phyloP scores from a whole-genome alignment of 2,888 invertebrate species.

The Chymomyza procnemis region DNA sequence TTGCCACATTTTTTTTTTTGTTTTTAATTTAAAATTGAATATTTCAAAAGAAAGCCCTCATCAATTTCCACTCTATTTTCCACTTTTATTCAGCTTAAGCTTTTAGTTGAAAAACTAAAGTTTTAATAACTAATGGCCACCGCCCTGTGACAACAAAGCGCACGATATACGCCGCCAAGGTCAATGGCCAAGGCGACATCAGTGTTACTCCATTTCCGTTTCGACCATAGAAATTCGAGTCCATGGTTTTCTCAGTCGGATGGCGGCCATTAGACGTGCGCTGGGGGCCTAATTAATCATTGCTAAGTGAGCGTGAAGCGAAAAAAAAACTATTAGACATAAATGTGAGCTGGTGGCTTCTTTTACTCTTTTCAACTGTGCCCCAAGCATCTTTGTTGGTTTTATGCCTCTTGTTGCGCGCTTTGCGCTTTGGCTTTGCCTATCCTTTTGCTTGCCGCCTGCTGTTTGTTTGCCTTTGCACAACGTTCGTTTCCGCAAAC shows the following conservation, averaged over 20 bases:
- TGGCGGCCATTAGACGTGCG: slow-evolving; percentile 56
- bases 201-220: not conserved
- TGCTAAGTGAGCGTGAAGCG: slow-evolving; percentile 45
- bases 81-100: not conserved
- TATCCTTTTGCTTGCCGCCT: slow-evolving; percentile 12
- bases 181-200: slow-evolving; percentile 22
- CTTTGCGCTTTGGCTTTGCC: not conserved
- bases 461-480: slow-evolving; percentile 40
- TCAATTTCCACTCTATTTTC: too few species aligned
- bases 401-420: not conserved
- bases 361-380: slow-evolving; percentile 23
- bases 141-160: not conserved
- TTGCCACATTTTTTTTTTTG: too few species aligned
- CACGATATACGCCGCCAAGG: slow-evolving; percentile 19
- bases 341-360: slow-evolving; percentile 44
- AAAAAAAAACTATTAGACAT: slow-evolving; percentile 48
- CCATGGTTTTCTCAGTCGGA: not conserved
- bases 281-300: slow-evolving; percentile 62
- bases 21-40: too few species aligned
- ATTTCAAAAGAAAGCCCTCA: too few species aligned
- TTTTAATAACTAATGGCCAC: not conserved
- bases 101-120: not conserved
- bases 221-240: not conserved
- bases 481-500: slow-evolving; percentile 51
- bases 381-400: not conserved